Base-by-base conservation (phyloP, 1,140 invertebrate species). In the Pantala flavescens region DNA sequence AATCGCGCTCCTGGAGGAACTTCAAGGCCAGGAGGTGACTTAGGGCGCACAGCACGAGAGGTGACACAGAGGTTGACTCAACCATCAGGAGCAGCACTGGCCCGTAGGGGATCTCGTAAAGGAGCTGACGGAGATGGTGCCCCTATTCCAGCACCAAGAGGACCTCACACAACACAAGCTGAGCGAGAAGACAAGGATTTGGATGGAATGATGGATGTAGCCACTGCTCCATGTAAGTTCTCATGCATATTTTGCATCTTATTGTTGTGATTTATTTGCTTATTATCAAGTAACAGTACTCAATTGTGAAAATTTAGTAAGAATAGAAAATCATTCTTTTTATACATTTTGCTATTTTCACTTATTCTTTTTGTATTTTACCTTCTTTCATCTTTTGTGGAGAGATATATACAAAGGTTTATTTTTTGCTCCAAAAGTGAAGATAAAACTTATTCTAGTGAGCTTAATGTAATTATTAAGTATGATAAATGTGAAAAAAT, bases 131-230 rank as follows among this genome's bases (percentile, higher is more conserved):
- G 77, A 71, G 74, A 75, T 72, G 55, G 12, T 11, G 70, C 77
- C 19, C 73, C 19, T 78, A 81, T 75, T 78, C 74, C 28, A 76
- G 74, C 70, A 75, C 43, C 24, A 81, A 79, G 81, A 21, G 49
- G 49, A 19, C 16, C 49, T 63, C 49, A 63, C n/a, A 63, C n/a
- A 16, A 82, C 80, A 77, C 82, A 82, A 76, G 77, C 84, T 16
- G 84, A 84, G 42, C 82, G 82, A 3, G 84, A 85, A 74, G 81
- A 83, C 19, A 84, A 84, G 81, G 83, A 84, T 74, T 83, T 81
- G 14, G 82, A 84, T 63, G 23, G 63, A 12, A 43, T 71, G 5
- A 19, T 73, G 21, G 84, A 85, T 78, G 80, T 85, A 78, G 79
- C 81, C 77, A 84, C 80, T 81, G 84, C 83, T 36, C 82, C 84